Percentiles rank a stretch among this genome's conserved stretches.
Evolutionary conservation across 2,113 vertebrate genomes (phyloP).

Genomic region (Dolichallabes microphthalmus): DNA sequence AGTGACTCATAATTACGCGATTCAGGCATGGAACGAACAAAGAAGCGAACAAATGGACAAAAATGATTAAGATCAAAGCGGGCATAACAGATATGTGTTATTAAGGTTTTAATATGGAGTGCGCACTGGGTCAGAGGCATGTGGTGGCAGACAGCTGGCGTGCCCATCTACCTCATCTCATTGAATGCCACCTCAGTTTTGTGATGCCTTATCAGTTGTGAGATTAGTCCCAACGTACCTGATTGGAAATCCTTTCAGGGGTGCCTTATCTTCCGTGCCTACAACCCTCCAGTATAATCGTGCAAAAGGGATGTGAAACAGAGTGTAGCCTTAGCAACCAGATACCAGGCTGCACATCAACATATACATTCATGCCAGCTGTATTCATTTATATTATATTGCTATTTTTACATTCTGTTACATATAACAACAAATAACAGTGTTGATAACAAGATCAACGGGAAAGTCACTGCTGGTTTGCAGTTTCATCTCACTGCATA

Average conservation of each 20-base stretch:
- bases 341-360: slow-evolving; percentile 32
- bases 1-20: slow-evolving; percentile 41
- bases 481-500: background rate
- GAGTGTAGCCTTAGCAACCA: slow-evolving; percentile 58
- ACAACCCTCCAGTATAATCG: slow-evolving; percentile 53
- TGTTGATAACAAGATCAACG: background rate
- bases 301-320: slow-evolving; percentile 48
- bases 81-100: slow-evolving; percentile 45
- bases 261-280: slow-evolving; percentile 52
- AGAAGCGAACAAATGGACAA: slow-evolving; percentile 36
- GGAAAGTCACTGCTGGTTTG: background rate
- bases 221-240: slow-evolving; percentile 49
- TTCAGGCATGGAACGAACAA: slow-evolving; percentile 28
- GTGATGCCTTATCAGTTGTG: slow-evolving; percentile 54
- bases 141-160: background rate
- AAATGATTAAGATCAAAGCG: slow-evolving; percentile 41
- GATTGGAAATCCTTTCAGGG: slow-evolving; percentile 57
- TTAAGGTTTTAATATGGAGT: slow-evolving; percentile 50
- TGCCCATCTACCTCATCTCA: slow-evolving; percentile 46
- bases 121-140: slow-evolving; percentile 33
- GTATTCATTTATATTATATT: slow-evolving; percentile 21
- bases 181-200: slow-evolving; percentile 55
- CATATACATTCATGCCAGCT: slow-evolving; percentile 2
- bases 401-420: slow-evolving; percentile 28
- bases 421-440: background rate